phyloP scores from a whole-genome alignment of 2,797 vertebrate species.

The Tokudaia tokunoshimensis region DNA sequence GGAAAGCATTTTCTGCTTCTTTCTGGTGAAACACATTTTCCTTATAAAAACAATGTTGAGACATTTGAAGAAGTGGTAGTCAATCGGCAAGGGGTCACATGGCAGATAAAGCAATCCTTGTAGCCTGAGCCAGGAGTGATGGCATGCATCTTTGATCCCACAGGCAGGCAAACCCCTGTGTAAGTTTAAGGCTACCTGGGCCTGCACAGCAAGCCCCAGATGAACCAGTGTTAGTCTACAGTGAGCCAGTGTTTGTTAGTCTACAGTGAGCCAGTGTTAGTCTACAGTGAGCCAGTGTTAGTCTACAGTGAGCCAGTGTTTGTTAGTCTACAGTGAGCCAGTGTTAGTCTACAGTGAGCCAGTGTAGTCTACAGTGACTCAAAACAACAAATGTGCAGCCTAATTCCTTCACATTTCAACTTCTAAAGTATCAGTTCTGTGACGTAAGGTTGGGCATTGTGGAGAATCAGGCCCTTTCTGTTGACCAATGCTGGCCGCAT shows the following conservation, averaged over 20 bases:
- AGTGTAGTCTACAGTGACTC: too few relatives aligned
- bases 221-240: neutral
- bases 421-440: neutral
- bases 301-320: neutral
- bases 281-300: neutral
- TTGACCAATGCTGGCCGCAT: neutral
- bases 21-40: neutral
- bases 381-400: neutral
- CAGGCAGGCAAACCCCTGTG: too few relatives aligned
- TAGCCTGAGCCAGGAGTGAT: neutral
- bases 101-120: neutral
- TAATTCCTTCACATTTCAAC: neutral
- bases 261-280: neutral
- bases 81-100: neutral
- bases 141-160: neutral
- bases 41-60: neutral
- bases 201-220: neutral
- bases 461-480: neutral
- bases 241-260: neutral
- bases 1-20: neutral
- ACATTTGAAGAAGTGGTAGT: neutral
- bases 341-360: neutral
- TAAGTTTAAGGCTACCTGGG: neutral
- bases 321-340: too few relatives aligned
- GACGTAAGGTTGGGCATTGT: neutral